Percentiles rank a stretch among this genome's conserved stretches.
Evolutionary conservation across 2,113 vertebrate species (phyloP).

Genomic region (Melanotaenia duboulayi): DNA sequence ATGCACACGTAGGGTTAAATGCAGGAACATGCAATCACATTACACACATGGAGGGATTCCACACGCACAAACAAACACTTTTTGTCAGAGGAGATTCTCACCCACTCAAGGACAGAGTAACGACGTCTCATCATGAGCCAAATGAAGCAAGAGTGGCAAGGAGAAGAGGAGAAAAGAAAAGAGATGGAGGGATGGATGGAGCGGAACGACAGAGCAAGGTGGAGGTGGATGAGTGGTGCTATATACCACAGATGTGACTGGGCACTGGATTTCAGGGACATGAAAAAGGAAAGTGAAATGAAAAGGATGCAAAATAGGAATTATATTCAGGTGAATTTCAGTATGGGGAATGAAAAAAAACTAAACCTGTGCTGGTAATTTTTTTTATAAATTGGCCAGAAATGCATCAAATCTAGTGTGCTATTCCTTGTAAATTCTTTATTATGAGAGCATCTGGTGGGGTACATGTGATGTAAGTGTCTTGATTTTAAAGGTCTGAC

Average conservation of each 20-base stretch:
- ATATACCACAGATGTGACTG: constrained; percentile 25
- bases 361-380: too few species aligned
- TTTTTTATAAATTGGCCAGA: neutral
- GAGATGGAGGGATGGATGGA: constrained; percentile 67
- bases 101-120: constrained; percentile 74
- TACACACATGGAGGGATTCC: constrained; percentile 34
- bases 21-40: constrained; percentile 49
- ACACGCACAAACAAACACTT: constrained; percentile 46
- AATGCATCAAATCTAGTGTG: neutral
- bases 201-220: constrained; percentile 58
- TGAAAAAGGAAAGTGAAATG: constrained; percentile 45
- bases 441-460: too few species aligned
- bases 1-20: neutral
- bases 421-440: neutral
- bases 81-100: constrained; percentile 65
- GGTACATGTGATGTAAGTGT: neutral
- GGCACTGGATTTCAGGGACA: constrained; percentile 57
- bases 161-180: constrained; percentile 51
- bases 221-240: constrained; percentile 56
- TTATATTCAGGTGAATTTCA: neutral
- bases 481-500: neutral
- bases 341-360: neutral
- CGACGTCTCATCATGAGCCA: constrained; percentile 77
- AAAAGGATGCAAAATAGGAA: neutral
- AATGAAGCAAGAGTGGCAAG: constrained; percentile 72